Evolutionary conservation across 1,140 invertebrate genomes (phyloP).

Genomic region (Stegodyphus mimosarum): DNA sequence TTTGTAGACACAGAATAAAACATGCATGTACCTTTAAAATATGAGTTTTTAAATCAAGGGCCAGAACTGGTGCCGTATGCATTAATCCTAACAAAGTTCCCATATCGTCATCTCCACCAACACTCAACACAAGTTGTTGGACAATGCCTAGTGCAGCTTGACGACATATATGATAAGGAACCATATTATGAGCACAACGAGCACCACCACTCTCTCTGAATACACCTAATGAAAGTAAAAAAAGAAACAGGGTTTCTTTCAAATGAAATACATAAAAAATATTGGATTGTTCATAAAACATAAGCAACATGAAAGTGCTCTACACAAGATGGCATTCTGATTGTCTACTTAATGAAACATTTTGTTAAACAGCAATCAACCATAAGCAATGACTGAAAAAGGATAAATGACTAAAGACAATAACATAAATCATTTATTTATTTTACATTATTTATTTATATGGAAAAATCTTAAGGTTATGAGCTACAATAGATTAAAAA

Average conservation of each 20-base stretch:
- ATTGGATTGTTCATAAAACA: background rate
- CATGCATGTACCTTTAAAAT: constrained; percentile 80
- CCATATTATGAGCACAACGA: constrained; percentile 89
- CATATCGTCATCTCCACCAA: constrained; percentile 96
- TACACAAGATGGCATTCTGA: background rate
- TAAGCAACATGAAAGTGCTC: background rate
- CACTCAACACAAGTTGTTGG: constrained; percentile 87
- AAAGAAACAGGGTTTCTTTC: background rate
- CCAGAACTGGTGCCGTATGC: constrained; percentile 84
- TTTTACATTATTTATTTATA: no score
- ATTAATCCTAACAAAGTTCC: constrained; percentile 88
- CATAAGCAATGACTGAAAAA: no score
- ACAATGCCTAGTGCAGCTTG: constrained; percentile 68
- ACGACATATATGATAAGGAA: constrained; percentile 85
- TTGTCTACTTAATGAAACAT: no score
- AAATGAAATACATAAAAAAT: background rate
- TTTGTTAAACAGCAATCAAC: no score
- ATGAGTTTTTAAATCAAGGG: constrained; percentile 86
- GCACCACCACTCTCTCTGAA: constrained; percentile 93
- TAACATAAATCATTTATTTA: no score
- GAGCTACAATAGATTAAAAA: no score
- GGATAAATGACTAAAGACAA: no score
- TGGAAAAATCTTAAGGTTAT: no score
- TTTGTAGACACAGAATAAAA: background rate
- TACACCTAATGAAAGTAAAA: constrained; percentile 70